phyloP scores from a whole-genome alignment of 2,888 invertebrate species.

The Athalia cordata region DNA sequence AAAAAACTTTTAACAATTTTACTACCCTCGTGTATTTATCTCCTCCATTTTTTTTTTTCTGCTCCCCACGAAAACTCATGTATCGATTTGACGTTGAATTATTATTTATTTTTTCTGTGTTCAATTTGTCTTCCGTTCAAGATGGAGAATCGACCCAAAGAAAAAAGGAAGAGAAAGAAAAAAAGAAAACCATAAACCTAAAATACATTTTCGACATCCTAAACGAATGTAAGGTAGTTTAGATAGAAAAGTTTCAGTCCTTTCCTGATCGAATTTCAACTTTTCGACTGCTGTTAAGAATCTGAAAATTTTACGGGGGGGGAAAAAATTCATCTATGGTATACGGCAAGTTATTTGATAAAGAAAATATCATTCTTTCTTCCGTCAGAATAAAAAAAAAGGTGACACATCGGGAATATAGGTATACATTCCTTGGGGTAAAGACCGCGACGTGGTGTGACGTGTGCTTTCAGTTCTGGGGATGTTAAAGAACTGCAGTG shows the following conservation, averaged over 20 bases:
- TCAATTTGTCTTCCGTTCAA: not conserved
- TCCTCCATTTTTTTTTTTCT: no score
- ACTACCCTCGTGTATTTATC: no score
- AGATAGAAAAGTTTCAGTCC: not conserved
- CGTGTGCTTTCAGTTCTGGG: conserved; percentile 16
- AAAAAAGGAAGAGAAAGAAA: no score
- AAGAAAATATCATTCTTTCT: no score
- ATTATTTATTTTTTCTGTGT: no score
- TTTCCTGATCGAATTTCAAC: conserved; percentile 18
- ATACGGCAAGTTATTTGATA: no score
- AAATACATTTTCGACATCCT: conserved; percentile 40
- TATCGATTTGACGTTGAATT: no score
- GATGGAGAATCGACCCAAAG: not conserved
- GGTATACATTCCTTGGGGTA: conserved; percentile 24
- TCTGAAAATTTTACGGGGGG: not conserved
- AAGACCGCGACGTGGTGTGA: conserved; percentile 22
- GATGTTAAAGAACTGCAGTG: no score
- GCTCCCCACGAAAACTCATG: no score
- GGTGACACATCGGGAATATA: conserved; percentile 5
- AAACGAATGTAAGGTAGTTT: conserved; percentile 31
- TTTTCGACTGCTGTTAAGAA: not conserved
- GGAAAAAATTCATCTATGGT: no score
- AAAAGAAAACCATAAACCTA: conserved; percentile 20
- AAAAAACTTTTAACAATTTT: conserved; percentile 7
- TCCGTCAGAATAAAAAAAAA: not conserved